These are phyloP conservation scores for Callorhinus ursinus DNA, from an alignment of 2,113 vertebrate genomes.

Conservation along the genomic window DNA sequence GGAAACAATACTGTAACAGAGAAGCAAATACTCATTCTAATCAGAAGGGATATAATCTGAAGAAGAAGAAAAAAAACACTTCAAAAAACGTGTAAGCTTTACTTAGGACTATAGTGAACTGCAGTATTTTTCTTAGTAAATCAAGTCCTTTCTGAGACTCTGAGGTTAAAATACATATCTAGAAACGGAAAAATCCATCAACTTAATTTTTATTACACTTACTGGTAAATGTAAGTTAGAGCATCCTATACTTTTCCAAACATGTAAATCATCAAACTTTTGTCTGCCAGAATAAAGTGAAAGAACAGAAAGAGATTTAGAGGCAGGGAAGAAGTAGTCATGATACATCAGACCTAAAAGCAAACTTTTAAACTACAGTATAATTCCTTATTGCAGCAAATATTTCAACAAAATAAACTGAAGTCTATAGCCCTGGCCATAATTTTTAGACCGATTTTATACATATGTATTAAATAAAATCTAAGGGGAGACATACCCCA, in stretches of 20 bases:
- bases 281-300: background rate
- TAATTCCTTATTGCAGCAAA: background rate
- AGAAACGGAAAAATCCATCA: background rate
- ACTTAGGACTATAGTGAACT: background rate
- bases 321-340: background rate
- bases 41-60: background rate
- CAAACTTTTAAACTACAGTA: background rate
- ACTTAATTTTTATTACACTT: background rate
- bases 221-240: background rate
- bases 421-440: background rate
- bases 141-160: background rate
- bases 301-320: conserved; percentile 11
- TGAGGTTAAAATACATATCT: background rate
- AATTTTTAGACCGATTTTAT: background rate
- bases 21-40: background rate
- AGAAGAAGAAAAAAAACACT: background rate
- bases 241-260: background rate
- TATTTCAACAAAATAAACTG: background rate
- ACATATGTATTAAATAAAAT: background rate
- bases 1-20: background rate
- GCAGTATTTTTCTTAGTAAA: background rate
- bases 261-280: background rate
- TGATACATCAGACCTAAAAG: background rate
- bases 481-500: background rate
- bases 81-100: background rate